phyloP scores from a whole-genome alignment of 2,888 invertebrate genomes.

The Plusia festucae region DNA sequence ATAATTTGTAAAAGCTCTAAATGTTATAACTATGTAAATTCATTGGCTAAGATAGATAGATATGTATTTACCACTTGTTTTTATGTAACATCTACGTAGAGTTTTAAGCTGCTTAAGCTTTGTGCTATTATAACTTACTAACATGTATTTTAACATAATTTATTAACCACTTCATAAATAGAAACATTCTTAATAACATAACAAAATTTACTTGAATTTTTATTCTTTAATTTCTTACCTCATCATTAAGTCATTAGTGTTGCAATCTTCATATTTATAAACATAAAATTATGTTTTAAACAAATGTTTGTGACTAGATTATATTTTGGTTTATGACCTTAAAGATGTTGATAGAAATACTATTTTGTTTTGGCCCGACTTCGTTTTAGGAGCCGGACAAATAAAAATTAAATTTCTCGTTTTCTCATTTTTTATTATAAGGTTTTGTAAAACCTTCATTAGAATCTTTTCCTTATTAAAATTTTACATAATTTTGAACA shows the following conservation, averaged over 20 bases:
- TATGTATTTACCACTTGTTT: slow-evolving; percentile 36
- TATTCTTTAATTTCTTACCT: neutral
- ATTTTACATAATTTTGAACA: neutral
- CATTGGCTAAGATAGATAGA: slow-evolving; percentile 45
- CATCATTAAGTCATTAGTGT: neutral
- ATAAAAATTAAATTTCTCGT: too few relatives aligned
- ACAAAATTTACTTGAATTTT: too few relatives aligned
- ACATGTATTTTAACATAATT: neutral
- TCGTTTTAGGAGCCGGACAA: neutral
- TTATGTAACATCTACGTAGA: slow-evolving; percentile 6
- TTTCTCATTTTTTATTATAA: too few relatives aligned
- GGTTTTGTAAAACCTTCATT: neutral
- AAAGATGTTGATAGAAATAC: neutral
- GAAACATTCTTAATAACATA: too few relatives aligned
- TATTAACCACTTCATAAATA: too few relatives aligned
- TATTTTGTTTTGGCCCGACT: neutral
- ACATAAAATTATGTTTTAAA: too few relatives aligned
- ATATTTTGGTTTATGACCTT: neutral
- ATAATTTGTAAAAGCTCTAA: slow-evolving; percentile 53
- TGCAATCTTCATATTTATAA: too few relatives aligned
- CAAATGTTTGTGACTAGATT: slow-evolving; percentile 5
- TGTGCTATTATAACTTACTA: slow-evolving; percentile 14
- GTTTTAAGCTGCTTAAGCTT: slow-evolving; percentile 25
- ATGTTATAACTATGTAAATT: slow-evolving; percentile 48
- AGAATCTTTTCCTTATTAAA: neutral